Conservation (phyloP, 2,888 invertebrate genomes). For the Lepidochitona cinerea region DNA sequence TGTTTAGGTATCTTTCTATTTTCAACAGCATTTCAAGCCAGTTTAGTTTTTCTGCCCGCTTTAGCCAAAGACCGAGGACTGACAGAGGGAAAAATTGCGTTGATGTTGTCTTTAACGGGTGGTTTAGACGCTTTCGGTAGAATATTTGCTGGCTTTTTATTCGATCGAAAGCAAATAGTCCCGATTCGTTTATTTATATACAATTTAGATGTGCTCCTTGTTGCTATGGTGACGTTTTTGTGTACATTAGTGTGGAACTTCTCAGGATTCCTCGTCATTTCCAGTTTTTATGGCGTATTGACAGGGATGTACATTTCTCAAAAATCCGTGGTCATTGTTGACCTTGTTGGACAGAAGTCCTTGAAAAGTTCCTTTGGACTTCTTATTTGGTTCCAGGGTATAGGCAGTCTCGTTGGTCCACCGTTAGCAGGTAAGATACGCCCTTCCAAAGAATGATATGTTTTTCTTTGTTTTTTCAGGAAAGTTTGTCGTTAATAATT, state of each 20-base stretch:
- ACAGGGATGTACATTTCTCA: constrained; percentile 56
- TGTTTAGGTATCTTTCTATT: not conserved
- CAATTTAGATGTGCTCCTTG: not conserved
- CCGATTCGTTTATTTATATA: not conserved
- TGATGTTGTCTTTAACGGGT: not conserved
- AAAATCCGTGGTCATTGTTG: constrained; percentile 58
- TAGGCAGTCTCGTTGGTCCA: constrained; percentile 52
- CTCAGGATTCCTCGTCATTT: not conserved
- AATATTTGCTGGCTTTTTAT: not conserved
- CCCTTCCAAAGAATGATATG: not conserved
- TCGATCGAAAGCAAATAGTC: not conserved
- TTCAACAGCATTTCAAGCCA: not conserved
- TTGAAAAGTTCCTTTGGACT: constrained; percentile 54
- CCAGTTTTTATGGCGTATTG: constrained; percentile 45
- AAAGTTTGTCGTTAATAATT: too few species aligned
- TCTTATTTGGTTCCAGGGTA: constrained; percentile 51
- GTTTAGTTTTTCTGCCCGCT: constrained; percentile 3
- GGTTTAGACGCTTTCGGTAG: not conserved
- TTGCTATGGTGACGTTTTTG: not conserved
- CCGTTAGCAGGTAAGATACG: constrained; percentile 51
- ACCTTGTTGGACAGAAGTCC: constrained; percentile 52
- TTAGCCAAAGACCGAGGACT: not conserved
- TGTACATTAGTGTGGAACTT: not conserved
- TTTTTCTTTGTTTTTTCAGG: too few species aligned
- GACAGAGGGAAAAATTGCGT: not conserved